Base-by-base conservation (phyloP, 1,140 invertebrate genomes). In the Rhizoglyphus robini region DNA sequence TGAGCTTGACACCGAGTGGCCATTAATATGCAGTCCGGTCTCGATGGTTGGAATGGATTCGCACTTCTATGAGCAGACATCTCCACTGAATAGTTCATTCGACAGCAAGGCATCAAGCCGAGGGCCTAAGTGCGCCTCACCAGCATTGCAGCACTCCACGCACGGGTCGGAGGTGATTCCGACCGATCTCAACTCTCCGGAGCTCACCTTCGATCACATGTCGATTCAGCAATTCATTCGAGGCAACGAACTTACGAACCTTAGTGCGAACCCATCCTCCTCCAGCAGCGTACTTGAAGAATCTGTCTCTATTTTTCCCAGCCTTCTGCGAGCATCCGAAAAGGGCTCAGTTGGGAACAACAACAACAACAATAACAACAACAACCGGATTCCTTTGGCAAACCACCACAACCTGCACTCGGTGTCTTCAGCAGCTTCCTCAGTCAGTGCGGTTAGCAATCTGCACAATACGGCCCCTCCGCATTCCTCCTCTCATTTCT, bases 141-240 rank as follows among this genome's bases (percentile, higher is more conserved):
- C 51, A 34, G 18, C 27, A 41, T 29, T 32, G 15, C 47, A 60
- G n/a, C 63, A 59, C n/a, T 23, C 63, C 11, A 31, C 29, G 20
- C 58, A 65, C 23, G 36, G 30, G 2, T 63, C 57, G 51, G 51
- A 34, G 1, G 63, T 32, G 62, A 32, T 65, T 3, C 25, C 66
- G n/a, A 66, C 69, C n/a, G 70, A 71, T 64, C 67, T 71, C 30
- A 68, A 64, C 32, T 49, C 67, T 13, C 69, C 69, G 32, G 70
- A 71, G 46, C 65, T 71, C 27, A 70, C 70, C 8, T 68, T 71
- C 46, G 70, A 71, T 36, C 63, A 64, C 31, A 64, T 64, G 4
- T 64, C 63, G 1, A 64, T 71, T n/a, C 70, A 71, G 48, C 66
- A 68, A 47, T 68, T 70, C 25, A 71, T 71, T n/a, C 60, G 57